A percentile compares a stretch with the other conserved stretches of the same genome.
Conservation (phyloP, 2,797 vertebrate genomes). For the Enteromius argenteus region DNA sequence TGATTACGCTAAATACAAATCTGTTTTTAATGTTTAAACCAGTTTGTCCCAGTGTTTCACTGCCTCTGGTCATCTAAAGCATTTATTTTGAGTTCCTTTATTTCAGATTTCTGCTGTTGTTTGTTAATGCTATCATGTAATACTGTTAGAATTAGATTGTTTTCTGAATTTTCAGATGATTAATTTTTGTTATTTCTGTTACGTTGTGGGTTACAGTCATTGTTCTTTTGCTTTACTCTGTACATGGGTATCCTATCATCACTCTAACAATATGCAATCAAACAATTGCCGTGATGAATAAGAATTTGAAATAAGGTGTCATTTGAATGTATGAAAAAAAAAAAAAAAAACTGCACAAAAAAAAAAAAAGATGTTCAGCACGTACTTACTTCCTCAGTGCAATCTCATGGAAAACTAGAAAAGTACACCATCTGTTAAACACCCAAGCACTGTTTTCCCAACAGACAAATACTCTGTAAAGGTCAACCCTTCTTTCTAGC, state of each 20-base stretch:
- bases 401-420: not conserved
- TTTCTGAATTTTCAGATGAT: not conserved
- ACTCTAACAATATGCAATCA: not conserved
- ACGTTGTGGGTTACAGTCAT: not conserved
- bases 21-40: not conserved
- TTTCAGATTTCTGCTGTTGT: not conserved
- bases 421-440: conserved; percentile 30
- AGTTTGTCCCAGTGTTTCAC: not conserved
- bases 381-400: not conserved
- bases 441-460: conserved; percentile 24
- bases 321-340: not conserved
- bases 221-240: not conserved
- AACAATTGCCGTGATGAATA: not conserved
- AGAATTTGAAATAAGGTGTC: not conserved
- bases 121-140: too few species aligned
- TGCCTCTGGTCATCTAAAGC: not conserved
- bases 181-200: not conserved
- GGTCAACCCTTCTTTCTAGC: conserved; percentile 8
- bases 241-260: not conserved
- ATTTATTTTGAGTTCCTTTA: not conserved
- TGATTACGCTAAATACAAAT: not conserved
- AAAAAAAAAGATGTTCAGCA: not conserved
- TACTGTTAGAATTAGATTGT: too few species aligned
- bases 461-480: conserved; percentile 16
- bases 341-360: too few species aligned